Conservation (phyloP, 2,113 vertebrate species). For the Cololabis saira region DNA sequence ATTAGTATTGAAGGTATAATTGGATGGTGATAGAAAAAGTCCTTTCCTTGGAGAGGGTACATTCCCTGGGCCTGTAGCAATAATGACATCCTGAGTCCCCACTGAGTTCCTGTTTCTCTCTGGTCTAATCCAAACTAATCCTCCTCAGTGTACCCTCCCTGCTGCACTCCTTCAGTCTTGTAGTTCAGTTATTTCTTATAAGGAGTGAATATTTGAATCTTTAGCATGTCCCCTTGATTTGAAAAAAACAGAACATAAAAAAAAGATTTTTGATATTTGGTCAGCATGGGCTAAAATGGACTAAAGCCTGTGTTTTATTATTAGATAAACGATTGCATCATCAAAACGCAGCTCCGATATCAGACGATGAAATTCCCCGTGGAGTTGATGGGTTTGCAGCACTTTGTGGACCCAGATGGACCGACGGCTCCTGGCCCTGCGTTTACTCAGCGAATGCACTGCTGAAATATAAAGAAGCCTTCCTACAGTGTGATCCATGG, state of each 20-base stretch:
- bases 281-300: no score
- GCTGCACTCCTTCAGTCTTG: constrained; percentile 28
- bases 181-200: constrained; percentile 5
- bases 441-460: no score
- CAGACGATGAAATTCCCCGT: no score
- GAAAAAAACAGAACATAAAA: no score
- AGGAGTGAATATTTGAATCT: background rate
- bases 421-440: no score
- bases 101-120: constrained; percentile 57
- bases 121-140: constrained; percentile 68
- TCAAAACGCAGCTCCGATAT: no score
- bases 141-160: constrained; percentile 35
- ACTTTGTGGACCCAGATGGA: no score
- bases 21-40: constrained; percentile 23
- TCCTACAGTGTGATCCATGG: no score
- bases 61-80: constrained; percentile 43
- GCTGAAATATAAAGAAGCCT: no score
- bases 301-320: no score
- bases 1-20: constrained; percentile 15
- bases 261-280: background rate
- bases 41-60: constrained; percentile 20
- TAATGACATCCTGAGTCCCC: constrained; percentile 67
- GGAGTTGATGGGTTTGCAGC: no score
- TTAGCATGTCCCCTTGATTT: background rate
- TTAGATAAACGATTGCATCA: no score